A percentile compares a stretch with the other conserved stretches of the same genome.
These are phyloP conservation scores for Latrodectus elegans DNA, from an alignment of 2,888 invertebrate species.

Conservation along the genomic window DNA sequence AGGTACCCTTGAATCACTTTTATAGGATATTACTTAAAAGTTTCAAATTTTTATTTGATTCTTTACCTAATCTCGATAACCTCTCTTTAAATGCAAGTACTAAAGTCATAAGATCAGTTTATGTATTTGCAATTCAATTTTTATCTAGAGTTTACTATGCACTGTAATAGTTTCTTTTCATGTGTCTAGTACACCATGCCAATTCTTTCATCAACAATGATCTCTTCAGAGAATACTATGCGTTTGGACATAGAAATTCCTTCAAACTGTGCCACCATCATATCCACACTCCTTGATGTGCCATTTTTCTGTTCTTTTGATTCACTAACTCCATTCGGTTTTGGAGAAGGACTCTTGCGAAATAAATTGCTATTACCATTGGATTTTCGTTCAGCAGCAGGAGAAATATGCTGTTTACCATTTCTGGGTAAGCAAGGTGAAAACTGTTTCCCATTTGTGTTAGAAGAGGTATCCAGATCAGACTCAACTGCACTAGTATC, in stretches of 20 bases:
- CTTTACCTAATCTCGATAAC: too few relatives aligned
- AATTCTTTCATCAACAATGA: slow-evolving; percentile 67
- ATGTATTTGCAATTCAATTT: too few relatives aligned
- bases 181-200: slow-evolving; percentile 63
- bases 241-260: slow-evolving; percentile 60
- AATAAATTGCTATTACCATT: slow-evolving; percentile 12
- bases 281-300: slow-evolving; percentile 34
- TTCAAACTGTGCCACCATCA: slow-evolving; percentile 65
- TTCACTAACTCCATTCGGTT: neutral
- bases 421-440: slow-evolving; percentile 1
- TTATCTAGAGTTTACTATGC: neutral
- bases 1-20: too few relatives aligned
- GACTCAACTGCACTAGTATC: slow-evolving; percentile 3
- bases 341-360: slow-evolving; percentile 28
- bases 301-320: slow-evolving; percentile 19
- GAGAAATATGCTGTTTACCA: neutral
- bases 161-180: neutral
- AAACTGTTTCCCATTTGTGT: neutral
- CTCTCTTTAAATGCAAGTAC: too few relatives aligned
- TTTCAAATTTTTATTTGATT: too few relatives aligned
- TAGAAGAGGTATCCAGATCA: slow-evolving; percentile 5
- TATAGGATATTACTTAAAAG: too few relatives aligned
- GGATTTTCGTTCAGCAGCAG: neutral
- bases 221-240: slow-evolving; percentile 67
- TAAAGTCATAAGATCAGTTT: too few relatives aligned